Evolutionary conservation across 2,797 vertebrate genomes (phyloP).

Genomic region (Gymnothorax reevesii): DNA sequence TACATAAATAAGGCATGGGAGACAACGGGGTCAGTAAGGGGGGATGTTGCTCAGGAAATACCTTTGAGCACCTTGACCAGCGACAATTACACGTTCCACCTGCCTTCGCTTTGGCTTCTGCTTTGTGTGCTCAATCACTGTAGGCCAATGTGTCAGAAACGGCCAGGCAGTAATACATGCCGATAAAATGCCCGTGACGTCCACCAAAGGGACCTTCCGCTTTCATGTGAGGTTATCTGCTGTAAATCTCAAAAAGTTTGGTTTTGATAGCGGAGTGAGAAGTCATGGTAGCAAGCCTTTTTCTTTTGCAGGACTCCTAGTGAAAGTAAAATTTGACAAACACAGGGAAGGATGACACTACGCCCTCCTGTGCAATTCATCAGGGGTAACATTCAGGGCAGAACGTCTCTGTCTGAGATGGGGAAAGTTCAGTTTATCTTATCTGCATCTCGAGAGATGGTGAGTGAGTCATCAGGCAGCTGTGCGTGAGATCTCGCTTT

Average conservation of each 20-base stretch:
- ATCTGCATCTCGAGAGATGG: not conserved
- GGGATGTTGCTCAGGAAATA: constrained; percentile 52
- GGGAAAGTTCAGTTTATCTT: not conserved
- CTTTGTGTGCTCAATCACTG: not conserved
- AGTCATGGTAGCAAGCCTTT: not conserved
- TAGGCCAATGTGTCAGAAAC: constrained; percentile 13
- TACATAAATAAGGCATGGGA: constrained; percentile 63
- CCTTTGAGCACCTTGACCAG: constrained; percentile 50
- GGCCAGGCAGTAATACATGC: not conserved
- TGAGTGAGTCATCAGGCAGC: not conserved
- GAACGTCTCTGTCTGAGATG: not conserved
- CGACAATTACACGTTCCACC: constrained; percentile 43
- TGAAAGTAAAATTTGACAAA: not conserved
- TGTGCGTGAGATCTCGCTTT: not conserved
- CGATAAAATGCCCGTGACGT: not conserved
- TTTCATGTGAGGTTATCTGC: not conserved
- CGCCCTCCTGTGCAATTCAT: not conserved
- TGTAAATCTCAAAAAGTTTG: not conserved
- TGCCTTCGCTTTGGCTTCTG: not conserved
- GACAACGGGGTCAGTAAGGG: constrained; percentile 57
- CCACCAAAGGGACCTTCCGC: not conserved
- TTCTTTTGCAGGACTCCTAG: not conserved
- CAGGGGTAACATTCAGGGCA: not conserved
- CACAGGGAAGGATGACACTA: not conserved
- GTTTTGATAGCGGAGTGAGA: not conserved